Evolutionary conservation across 2,888 invertebrate genomes (phyloP), one percentile per base, ranked within the genome.

Genomic region (Nomada goodeniana): DNA sequence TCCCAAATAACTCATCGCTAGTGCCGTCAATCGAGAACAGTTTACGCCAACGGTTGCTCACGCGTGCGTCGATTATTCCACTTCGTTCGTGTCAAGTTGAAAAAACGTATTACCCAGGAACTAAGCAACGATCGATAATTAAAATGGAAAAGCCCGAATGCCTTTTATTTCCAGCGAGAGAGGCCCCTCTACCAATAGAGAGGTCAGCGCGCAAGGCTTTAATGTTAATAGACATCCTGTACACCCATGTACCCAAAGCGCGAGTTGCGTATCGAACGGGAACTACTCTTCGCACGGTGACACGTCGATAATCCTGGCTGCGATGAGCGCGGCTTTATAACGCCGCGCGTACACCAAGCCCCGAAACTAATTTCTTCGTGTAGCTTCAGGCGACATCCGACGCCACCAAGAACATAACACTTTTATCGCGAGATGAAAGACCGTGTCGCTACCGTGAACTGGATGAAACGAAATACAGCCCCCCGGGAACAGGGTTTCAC

Each of bases 291-390:
- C 73, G 77, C 55, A 73, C 50, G 42, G 57, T 59, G 50, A 67
- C 75, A 73, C 76, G 77, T 69, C 84, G 78, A 86, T 86, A 86
- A 87, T 82, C 78, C 76, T 29, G 26, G 23, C 20, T 52, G 67
- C 20, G 67, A 68, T 74, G 36, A 7, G 79, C 55, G 68, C 50
- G 73, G 75, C 77, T 86, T 83, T 84, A 84, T 68, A 77, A 61
- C 36, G 67, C 23, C 26, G 18, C 29, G 44, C 10, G 36, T 44
- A 76, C 76, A 61, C 71, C 29, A 26, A 44, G n/a, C 70, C 70
- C 76, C 73, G 85, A 87, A 86, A 87, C 87, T 87, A 86, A 86
- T 86, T 86, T 87, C 74, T 74, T 65, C 55, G 60, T 64, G 76
- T 84, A 75, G 82, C 70, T 74, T 52, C 75, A 52, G 73, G 76